These are phyloP conservation scores for Pocillopora verrucosa DNA, from an alignment of 64 coral and sea anemone species.

Conservation along the genomic window DNA sequence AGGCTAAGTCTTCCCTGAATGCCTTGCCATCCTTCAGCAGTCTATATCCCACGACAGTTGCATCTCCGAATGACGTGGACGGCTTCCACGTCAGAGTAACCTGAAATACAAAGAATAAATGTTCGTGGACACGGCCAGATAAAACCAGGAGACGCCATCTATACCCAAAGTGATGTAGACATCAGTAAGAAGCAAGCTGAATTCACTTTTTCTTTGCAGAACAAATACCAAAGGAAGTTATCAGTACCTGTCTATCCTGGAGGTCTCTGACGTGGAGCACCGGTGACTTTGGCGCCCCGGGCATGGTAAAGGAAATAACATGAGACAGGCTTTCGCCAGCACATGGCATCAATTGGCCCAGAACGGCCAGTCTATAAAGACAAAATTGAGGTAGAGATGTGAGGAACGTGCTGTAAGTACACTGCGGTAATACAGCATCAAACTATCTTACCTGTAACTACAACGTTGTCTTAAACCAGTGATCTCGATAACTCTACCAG, in stretches of 20 bases:
- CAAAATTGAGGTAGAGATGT: background rate
- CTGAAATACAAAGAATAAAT: slow-evolving; percentile 13
- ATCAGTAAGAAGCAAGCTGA: too few relatives aligned
- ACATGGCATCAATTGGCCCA: slow-evolving; percentile 32
- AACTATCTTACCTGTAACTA: slow-evolving; percentile 53
- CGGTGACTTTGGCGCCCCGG: slow-evolving; percentile 76
- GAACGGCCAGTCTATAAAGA: slow-evolving; percentile 14
- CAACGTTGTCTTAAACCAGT: slow-evolving; percentile 65
- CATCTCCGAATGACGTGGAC: slow-evolving; percentile 70
- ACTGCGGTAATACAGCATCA: background rate
- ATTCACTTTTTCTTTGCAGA: too few relatives aligned
- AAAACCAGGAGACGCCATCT: too few relatives aligned
- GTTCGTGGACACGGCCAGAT: background rate
- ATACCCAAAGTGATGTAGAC: too few relatives aligned
- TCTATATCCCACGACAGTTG: slow-evolving; percentile 62
- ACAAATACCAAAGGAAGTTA: too few relatives aligned
- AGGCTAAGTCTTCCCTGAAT: slow-evolving; percentile 32
- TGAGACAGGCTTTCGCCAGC: slow-evolving; percentile 37
- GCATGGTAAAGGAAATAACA: slow-evolving; percentile 69
- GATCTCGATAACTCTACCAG: slow-evolving; percentile 56
- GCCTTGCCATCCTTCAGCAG: slow-evolving; percentile 39
- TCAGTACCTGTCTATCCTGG: slow-evolving; percentile 61
- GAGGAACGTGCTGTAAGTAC: background rate
- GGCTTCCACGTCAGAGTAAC: slow-evolving; percentile 66
- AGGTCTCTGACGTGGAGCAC: slow-evolving; percentile 62